Base-by-base conservation (phyloP, 2,888 invertebrate species). In the Cremastobaeus sp. region DNA sequence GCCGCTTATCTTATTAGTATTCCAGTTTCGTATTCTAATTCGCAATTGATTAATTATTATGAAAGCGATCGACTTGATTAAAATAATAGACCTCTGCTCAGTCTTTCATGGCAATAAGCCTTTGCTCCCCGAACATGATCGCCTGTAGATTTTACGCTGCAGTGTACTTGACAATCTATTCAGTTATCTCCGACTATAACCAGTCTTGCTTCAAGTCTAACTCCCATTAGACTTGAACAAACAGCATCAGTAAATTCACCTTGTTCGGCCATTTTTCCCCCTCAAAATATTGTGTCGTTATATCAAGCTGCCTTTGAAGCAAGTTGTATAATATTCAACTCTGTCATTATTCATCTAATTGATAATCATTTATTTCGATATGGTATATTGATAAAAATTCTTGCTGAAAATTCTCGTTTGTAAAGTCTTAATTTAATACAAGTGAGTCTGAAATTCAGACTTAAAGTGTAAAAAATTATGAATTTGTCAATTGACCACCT, bases 171-270 rank as follows among this genome's bases (percentile, higher is more conserved):
- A 48, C 37, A 47, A 41, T 11, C 20, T 62, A 41, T 50, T 32
- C 50, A 50, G 60, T 41, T 62, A 62, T 41, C 48, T 50, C 21
- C 20, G 30, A 41, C 21, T 30, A 32, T 39, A 50, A 41, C 20
- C 50, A 62, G 50, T 28, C 48, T 43, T 30, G 39, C 18, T 60
- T n/a, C n/a, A n/a, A n/a, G n/a, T n/a, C n/a, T n/a, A 60, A 60
- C 37, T 39, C 45, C 39, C 39, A 30, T 48, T 60, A 48, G 37
- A 34, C 39, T 43, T 34, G 3, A 43, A 43, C 21, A 14, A 57
- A 57, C 25, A 20, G 20, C 5, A 41, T 28, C 55, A 14, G 18
- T 20, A 9, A 20, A 43, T 14, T 21, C 20, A 14, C 25, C 25
- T 25, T 3, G 4, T 25, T 25, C 3, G 8, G 8, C 3, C 3